Evolutionary conservation across 2,888 invertebrate species (phyloP).

Genomic region (Frankliniella fusca): DNA sequence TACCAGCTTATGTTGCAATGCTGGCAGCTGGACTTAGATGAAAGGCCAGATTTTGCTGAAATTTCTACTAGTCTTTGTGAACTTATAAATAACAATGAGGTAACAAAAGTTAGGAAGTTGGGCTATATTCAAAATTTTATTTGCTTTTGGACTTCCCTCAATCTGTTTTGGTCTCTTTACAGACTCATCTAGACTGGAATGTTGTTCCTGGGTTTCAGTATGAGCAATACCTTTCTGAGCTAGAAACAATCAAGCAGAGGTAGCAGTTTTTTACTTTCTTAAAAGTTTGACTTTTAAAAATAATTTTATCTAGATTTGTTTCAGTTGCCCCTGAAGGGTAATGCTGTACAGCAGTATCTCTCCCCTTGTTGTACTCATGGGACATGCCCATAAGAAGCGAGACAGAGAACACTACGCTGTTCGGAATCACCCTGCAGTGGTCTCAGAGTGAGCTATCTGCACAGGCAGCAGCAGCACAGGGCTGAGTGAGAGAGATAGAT

Average conservation of each 20-base stretch:
- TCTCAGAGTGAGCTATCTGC: too few relatives aligned
- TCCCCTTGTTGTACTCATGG: too few relatives aligned
- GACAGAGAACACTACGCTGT: too few relatives aligned
- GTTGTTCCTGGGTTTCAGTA: neutral
- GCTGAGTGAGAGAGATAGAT: too few relatives aligned
- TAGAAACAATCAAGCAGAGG: neutral
- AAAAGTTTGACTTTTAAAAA: too few relatives aligned
- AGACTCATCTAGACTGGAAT: slow-evolving; percentile 5
- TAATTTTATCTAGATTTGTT: too few relatives aligned
- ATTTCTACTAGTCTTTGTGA: slow-evolving; percentile 28
- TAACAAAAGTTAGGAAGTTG: neutral
- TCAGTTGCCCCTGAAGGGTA: too few relatives aligned
- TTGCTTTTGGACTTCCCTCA: neutral
- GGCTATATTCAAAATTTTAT: too few relatives aligned
- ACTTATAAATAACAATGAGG: neutral
- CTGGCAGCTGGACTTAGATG: slow-evolving; percentile 78
- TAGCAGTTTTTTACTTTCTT: neutral
- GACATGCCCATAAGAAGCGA: too few relatives aligned
- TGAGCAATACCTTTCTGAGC: neutral
- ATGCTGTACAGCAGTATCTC: too few relatives aligned
- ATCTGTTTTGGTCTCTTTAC: neutral
- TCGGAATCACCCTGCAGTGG: too few relatives aligned
- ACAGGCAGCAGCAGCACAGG: too few relatives aligned
- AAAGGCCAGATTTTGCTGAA: slow-evolving; percentile 62
- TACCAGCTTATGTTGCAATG: slow-evolving; percentile 79